Evolutionary conservation across 2,888 invertebrate genomes (phyloP), one percentile per base, ranked within the genome.

Genomic region (Athalia rosae): DNA sequence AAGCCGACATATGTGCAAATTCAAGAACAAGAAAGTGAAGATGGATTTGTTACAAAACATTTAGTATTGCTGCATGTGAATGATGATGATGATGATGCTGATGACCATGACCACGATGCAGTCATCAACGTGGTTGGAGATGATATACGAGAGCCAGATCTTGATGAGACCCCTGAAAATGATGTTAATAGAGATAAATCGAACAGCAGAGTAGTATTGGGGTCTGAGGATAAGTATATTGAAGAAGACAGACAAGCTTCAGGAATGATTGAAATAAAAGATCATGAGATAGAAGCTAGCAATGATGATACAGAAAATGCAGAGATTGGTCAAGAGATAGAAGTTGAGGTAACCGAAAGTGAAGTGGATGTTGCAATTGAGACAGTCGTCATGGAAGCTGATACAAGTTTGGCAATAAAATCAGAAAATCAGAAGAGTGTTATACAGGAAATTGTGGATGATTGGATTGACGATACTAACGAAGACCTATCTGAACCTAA

Each of bases 371-470:
- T 59, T 4, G 77, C 62, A 4, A 41, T 48, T 11, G 6, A 8
- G 13, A 11, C 3, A 3, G 56, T 62, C 7, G 8, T 45, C 4
- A 87, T 85, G 53, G n/a, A 9, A 58, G 45, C n/a, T 6, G 45
- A 45, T 4, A 45, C 41, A 9, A 28, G 15, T 61, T 11, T 41
- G 48, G 47, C 11, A 41, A 61, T 8, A 48, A 11, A 45, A 8
- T 43, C 28, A 3, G 74, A 74, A 41, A 74, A 48, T 15, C 85
- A 84, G 43, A 83, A 88, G 58, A 89, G 87, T 77, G 86, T 89
- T 0, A 88, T 90, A 76, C 88, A 90, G 78, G 88, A 88, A 76
- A 90, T 90, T 7, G 89, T 89, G 78, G 88, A 89, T 64, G 90
- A 90, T 76, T 90, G 90, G 90, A 85, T 84, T 6, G 90, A 87